Conservation (phyloP, 2,888 invertebrate species). For the Drosophila paracracens region DNA sequence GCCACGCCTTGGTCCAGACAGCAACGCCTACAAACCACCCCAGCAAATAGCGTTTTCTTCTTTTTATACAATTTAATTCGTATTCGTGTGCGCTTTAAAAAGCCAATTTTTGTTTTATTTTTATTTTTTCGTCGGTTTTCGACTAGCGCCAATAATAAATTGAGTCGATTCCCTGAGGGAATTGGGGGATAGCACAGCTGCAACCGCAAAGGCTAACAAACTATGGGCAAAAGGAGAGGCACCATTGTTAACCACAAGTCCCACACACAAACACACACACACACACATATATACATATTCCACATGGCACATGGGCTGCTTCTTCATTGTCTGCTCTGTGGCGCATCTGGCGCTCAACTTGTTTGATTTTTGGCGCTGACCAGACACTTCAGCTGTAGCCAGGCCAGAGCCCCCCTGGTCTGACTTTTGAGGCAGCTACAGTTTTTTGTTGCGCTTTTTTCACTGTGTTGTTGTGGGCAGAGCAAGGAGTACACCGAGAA, state of each 20-base stretch:
- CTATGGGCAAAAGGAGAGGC: constrained; percentile 60
- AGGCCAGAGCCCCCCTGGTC: constrained; percentile 8
- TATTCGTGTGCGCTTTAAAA: constrained; percentile 65
- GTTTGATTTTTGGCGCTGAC: constrained; percentile 66
- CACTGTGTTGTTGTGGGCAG: constrained; percentile 13
- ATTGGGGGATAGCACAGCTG: constrained; percentile 49
- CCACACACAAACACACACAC: constrained; percentile 30
- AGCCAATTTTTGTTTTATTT: constrained; percentile 60
- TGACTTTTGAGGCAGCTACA: constrained; percentile 54
- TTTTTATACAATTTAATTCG: constrained; percentile 70
- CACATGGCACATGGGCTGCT: constrained; percentile 38
- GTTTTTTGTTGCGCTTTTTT: constrained; percentile 49
- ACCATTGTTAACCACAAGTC: constrained; percentile 72
- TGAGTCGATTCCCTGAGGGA: constrained; percentile 74
- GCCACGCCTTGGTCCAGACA: constrained; percentile 47
- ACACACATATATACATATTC: constrained; percentile 21
- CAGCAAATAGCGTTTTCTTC: constrained; percentile 25
- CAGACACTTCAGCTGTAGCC: constrained; percentile 46
- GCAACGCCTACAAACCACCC: constrained; percentile 9
- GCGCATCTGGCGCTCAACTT: constrained; percentile 64
- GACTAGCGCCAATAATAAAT: constrained; percentile 75
- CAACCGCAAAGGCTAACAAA: constrained; percentile 71
- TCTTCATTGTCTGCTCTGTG: constrained; percentile 61
- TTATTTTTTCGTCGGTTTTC: constrained; percentile 26
- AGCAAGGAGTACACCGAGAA: background rate